phyloP scores from a whole-genome alignment of 2,797 vertebrate species.

The Novumbra hubbsi region DNA sequence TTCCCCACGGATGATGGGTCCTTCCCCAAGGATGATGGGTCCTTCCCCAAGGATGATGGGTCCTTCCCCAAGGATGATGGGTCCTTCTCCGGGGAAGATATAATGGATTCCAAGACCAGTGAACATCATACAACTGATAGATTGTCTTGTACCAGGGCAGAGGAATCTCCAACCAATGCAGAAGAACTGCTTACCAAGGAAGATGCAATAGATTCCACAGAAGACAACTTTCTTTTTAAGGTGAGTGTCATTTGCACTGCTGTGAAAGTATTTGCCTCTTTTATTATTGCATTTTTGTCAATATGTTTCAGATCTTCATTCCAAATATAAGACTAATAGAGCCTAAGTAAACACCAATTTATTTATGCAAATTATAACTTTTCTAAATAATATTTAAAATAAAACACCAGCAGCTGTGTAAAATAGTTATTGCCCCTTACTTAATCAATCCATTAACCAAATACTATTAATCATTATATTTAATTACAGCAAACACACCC shows the following conservation, averaged over 20 bases:
- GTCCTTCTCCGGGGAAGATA: not conserved
- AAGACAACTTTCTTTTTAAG: constrained; percentile 74
- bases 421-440: no score
- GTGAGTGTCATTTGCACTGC: constrained; percentile 63
- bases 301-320: no score
- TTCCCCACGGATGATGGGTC: constrained; percentile 82
- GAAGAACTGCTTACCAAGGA: not conserved
- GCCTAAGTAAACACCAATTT: no score
- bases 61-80: not conserved
- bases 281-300: no score
- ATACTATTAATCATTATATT: no score
- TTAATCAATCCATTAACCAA: no score
- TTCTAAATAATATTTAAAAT: no score
- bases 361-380: no score
- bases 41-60: not conserved
- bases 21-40: constrained; percentile 76
- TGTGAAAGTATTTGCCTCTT: not conserved
- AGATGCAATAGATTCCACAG: not conserved
- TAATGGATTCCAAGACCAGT: not conserved
- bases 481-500: no score
- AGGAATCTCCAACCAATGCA: not conserved
- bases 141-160: not conserved
- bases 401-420: no score
- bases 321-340: no score
- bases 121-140: not conserved